Evolutionary conservation across 2,888 invertebrate genomes (phyloP), one percentile per base, ranked within the genome.

Genomic region (Frankliniella intonsa): DNA sequence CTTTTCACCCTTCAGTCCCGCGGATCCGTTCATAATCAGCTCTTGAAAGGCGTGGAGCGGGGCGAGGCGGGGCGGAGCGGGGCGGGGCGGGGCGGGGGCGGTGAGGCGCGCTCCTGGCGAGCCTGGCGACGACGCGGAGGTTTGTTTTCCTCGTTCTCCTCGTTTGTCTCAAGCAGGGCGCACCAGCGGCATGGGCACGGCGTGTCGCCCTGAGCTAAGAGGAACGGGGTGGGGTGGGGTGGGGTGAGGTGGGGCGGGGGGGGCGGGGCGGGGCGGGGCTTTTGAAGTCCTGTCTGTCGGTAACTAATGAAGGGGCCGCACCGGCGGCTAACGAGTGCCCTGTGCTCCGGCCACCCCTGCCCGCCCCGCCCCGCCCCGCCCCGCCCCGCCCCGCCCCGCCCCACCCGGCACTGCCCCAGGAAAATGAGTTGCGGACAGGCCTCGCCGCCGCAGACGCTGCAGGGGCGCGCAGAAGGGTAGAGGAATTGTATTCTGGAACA

Each of bases 101-200:
- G 62, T 19, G 62, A 19, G 14, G 62, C 62, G 62, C 10, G 51
- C 10, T 12, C 10, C 10, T 9, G 51, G 10, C 10, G 51, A 12
- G 51, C 51, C 10, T 12, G 51, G 12, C 51, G 55, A 55, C 55
- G 14, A 17, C 55, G 55, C 65, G n/a, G 65, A 65, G 65, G 65
- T 65, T 65, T 65, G 65, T 65, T 65, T 65, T 65, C 19, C 65
- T 65, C 55, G 3, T 55, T 55, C 55, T 7, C 55, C 55, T 55
- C 65, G 65, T 65, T 65, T 65, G 65, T 65, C 65, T 65, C 65
- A 65, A 65, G 65, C 65, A 65, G n/a, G n/a, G n/a, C n/a, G n/a
- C n/a, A n/a, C n/a, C n/a, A n/a, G n/a, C n/a, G n/a, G n/a, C n/a
- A n/a, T n/a, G n/a, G n/a, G n/a, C n/a, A n/a, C n/a, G n/a, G n/a